Evolutionary conservation across 1,140 invertebrate species (phyloP), one percentile per base, ranked within the genome.

Genomic region (Drosophila nasuta): DNA sequence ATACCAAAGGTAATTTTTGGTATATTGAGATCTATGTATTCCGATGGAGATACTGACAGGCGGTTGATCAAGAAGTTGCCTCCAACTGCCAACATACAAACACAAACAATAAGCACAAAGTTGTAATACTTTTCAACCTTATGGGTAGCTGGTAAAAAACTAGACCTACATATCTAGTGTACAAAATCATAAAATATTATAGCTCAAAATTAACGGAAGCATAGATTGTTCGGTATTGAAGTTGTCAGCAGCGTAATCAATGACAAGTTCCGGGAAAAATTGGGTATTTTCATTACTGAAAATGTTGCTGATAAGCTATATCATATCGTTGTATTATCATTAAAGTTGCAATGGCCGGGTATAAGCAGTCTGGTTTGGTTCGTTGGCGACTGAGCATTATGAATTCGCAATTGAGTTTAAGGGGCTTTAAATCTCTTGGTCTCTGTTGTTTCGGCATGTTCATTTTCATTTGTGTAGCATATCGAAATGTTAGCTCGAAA

Each of bases 381-480:
- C 68, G 51, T 71, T 38, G n/a, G 11, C 28, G 28, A 56, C 8
- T 2, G 15, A 46, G 3, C 38, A 57, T 11, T 17, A 71, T 71
- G 68, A 38, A 28, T 17, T 71, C 4, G n/a, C 8, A 8, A 7
- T 8, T 62, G 5, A 1, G 11, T 13, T 17, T 8, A 5, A 38
- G 51, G 20, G 25, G 17, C 5, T 64, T 46, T 8, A 63, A 71
- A 46, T 56, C 17, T 43, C 41, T 71, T 41, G 51, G 15, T 1
- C 3, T 71, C 59, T 48, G 28, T 35, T 41, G 35, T 5, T 10
- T 30, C 1, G 8, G 28, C 1, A 15, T 56, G 15, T 10, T 71
- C 1, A 2, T 56, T 3, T 11, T 64, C n/a, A 63, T 46, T n/a
- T 71, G 28, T 13, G 1, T 46, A 2, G n/a, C 30, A 6, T 8